phyloP scores from a whole-genome alignment of 2,797 vertebrate genomes.

The Hoplostethus mediterraneus region DNA sequence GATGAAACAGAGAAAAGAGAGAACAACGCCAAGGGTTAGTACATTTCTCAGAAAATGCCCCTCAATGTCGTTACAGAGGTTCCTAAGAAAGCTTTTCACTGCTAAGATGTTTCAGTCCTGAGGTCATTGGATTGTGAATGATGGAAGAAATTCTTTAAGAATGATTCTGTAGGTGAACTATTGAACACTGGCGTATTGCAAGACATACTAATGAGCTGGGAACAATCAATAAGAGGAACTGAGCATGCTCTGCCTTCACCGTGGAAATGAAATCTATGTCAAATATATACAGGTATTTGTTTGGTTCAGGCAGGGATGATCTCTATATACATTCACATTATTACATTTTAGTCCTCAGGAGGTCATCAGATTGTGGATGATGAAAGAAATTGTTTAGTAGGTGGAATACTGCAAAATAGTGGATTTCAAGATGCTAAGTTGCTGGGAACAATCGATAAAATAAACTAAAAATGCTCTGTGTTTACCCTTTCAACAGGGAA shows the following conservation, averaged over 20 bases:
- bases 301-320: too few relatives aligned
- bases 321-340: too few relatives aligned
- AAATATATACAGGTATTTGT: too few relatives aligned
- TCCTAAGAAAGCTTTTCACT: not conserved
- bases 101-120: not conserved
- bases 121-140: not conserved
- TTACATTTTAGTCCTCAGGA: too few relatives aligned
- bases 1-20: conserved; percentile 17
- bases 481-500: not conserved
- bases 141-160: not conserved
- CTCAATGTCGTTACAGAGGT: not conserved
- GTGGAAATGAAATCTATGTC: too few relatives aligned
- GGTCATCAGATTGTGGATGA: too few relatives aligned
- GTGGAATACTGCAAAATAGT: too few relatives aligned
- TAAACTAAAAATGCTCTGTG: not conserved
- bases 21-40: conserved; percentile 3
- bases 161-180: not conserved
- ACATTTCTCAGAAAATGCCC: conserved; percentile 13
- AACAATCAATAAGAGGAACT: too few relatives aligned
- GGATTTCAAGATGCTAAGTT: not conserved
- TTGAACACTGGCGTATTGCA: too few relatives aligned
- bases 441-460: not conserved
- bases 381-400: too few relatives aligned
- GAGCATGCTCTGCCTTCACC: too few relatives aligned
- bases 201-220: too few relatives aligned